Evolutionary conservation across 2,113 vertebrate species (phyloP).

Genomic region (Coryphaenoides rupestris): DNA sequence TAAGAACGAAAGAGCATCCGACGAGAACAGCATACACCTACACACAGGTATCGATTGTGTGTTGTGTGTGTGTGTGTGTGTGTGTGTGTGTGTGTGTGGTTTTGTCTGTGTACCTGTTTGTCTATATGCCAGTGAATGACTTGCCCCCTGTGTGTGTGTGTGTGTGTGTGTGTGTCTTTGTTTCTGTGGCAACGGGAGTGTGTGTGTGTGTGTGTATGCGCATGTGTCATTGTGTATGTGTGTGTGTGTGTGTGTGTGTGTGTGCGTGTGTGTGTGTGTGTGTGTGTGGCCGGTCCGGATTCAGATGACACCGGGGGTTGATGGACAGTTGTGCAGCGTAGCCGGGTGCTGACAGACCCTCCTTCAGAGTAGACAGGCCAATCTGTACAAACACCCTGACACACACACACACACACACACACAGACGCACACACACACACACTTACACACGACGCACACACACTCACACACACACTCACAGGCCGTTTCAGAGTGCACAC

Average conservation of each 20-base stretch:
- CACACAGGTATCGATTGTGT: no score
- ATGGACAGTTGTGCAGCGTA: constrained; percentile 46
- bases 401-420: constrained; percentile 41
- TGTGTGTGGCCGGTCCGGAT: constrained; percentile 6
- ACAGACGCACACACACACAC: constrained; percentile 6
- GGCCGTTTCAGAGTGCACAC: constrained; percentile 45
- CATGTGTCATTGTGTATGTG: neutral
- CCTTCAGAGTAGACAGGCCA: constrained; percentile 61
- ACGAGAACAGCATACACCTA: no score
- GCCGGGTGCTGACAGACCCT: constrained; percentile 52
- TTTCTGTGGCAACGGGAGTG: neutral
- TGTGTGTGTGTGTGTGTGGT: no score
- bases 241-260: neutral
- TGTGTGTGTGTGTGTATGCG: constrained; percentile 1
- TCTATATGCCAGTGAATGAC: no score
- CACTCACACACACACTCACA: neutral
- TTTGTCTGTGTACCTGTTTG: no score
- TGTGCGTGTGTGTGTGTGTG: neutral
- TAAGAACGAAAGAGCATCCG: no score
- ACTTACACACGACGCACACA: constrained; percentile 4
- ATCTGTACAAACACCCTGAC: constrained; percentile 58
- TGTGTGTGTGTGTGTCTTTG: no score
- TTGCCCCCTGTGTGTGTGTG: no score
- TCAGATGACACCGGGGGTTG: constrained; percentile 40
- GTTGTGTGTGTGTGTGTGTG: no score